Base-by-base conservation (phyloP, 2,888 invertebrate genomes). In the Mesorhabditis spiculigera region DNA sequence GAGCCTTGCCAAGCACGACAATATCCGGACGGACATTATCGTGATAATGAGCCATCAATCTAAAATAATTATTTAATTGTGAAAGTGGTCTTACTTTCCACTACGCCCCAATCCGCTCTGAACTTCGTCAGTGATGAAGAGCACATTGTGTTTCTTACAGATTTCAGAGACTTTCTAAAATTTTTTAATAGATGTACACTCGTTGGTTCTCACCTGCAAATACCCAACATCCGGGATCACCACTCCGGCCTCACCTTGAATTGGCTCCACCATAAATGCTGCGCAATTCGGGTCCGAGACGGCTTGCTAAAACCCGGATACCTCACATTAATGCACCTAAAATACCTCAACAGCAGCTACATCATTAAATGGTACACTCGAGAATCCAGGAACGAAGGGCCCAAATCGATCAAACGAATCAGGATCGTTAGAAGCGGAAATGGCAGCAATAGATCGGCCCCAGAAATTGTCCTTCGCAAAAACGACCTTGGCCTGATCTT, bases 241-340 rank as follows among this genome's bases (percentile, higher is more conserved):
- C 4, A 94, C 94, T 4, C 95, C 96, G 4, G 95, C 95, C 88
- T 96, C 96, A 3, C 95, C 96, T 87, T 96, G 96, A 77, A 96
- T 94, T 0, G 96, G 95, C 87, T 96, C 96, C 68, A 95, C 93
- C 95, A 96, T 95, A 86, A 93, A 96, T 0, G 94, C 95, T 75
- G 93, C 93, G 3, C 93, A 92, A 77, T 91, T 91, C 0, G 93
- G 92, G 86, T 95, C 93, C 86, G 91, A 88, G 0, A 93, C 86
- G 10, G 89, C 90, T 86, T 90, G 89, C 90, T 92, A 86, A n/a
- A 79, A 71, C 28, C 8, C 8, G 16, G 10, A n/a, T 63, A 41
- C 3, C 64, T 63, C 13, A 13, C n/a, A n/a, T 50, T 50, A n/a
- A n/a, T 50, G n/a, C n/a, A 10, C 8, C n/a, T 50, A 13, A 13